A percentile compares a stretch with the other conserved stretches of the same genome.
Evolutionary conservation across 2,888 invertebrate species (phyloP).

Genomic region (Coelopa pilipes): DNA sequence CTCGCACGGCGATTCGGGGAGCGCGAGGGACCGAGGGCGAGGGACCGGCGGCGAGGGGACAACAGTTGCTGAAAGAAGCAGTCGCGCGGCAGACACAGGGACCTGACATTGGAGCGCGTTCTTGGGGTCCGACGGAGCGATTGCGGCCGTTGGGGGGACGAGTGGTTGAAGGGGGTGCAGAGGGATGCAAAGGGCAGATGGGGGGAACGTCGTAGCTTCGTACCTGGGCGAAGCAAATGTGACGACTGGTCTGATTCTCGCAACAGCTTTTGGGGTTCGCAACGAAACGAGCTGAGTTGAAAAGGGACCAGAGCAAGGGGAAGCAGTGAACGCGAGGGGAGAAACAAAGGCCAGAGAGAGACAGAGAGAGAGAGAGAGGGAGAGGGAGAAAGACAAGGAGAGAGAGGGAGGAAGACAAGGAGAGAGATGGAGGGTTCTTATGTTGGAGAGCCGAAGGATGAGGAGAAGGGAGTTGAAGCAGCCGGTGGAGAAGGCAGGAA

Average conservation of each 20-base stretch:
- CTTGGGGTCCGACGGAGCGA: no score
- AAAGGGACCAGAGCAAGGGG: neutral
- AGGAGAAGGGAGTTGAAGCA: neutral
- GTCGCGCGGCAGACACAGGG: no score
- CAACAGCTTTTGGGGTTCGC: neutral
- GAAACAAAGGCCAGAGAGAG: neutral
- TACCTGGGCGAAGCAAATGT: neutral
- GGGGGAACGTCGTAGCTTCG: no score
- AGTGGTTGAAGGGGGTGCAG: no score
- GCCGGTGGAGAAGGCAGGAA: neutral
- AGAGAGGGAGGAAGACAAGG: neutral
- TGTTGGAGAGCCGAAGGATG: no score
- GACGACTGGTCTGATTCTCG: neutral
- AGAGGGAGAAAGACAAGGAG: neutral
- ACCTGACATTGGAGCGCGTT: no score
- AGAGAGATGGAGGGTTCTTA: neutral
- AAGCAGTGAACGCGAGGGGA: neutral
- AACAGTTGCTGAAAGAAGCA: no score
- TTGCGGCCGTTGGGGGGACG: no score
- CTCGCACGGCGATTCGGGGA: no score
- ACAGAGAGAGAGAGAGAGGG: neutral
- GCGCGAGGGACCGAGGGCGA: no score
- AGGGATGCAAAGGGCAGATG: no score
- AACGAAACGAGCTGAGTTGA: neutral
- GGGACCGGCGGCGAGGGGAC: no score